Percentiles rank a stretch among this genome's conserved stretches.
These are phyloP conservation scores for Lysiphlebus fabarum DNA, from an alignment of 1,140 invertebrate genomes.

Conservation along the genomic window DNA sequence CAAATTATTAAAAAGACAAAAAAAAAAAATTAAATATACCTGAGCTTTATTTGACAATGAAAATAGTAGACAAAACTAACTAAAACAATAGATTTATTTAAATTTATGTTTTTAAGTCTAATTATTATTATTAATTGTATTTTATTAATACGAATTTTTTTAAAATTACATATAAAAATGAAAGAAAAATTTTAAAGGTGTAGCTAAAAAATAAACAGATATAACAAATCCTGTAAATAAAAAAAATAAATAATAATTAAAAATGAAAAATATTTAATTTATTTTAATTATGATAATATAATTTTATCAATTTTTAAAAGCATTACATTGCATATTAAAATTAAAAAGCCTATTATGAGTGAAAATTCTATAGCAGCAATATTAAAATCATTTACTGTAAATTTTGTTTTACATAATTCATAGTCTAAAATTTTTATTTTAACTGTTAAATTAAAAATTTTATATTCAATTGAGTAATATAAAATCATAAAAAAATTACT, in stretches of 20 bases:
- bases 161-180: neutral
- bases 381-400: conserved; percentile 67
- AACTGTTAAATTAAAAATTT: neutral
- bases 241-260: neutral
- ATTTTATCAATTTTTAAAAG: no score
- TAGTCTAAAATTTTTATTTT: no score
- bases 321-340: no score
- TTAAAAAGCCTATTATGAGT: no score
- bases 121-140: conserved; percentile 35
- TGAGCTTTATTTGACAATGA: no score
- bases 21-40: no score
- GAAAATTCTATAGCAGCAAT: conserved; percentile 78
- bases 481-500: no score
- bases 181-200: neutral
- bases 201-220: neutral
- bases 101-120: conserved; percentile 40
- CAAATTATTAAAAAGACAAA: no score
- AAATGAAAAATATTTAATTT: no score
- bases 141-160: conserved; percentile 27
- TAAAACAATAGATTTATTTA: conserved; percentile 30
- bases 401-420: neutral
- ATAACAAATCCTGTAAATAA: conserved; percentile 12
- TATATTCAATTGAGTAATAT: no score
- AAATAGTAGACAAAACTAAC: conserved; percentile 12
- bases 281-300: no score